Conservation (phyloP, 2,797 vertebrate genomes). For the Tokudaia muenninki region DNA sequence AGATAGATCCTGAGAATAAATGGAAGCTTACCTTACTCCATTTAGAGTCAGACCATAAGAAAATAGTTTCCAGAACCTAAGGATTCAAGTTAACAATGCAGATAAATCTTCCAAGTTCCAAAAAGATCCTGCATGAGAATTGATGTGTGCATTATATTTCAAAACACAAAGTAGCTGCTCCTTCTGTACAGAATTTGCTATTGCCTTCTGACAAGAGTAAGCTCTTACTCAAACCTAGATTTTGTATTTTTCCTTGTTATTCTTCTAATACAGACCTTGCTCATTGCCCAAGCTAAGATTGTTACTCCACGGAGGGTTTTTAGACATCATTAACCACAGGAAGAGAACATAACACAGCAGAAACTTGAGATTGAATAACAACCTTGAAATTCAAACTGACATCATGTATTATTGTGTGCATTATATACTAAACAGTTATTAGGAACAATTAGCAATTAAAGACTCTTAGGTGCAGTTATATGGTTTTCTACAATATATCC, state of each 20-base stretch:
- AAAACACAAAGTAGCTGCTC: neutral
- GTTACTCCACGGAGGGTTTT: slow-evolving; percentile 72
- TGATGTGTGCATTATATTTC: neutral
- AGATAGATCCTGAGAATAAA: neutral
- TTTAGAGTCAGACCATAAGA: slow-evolving; percentile 1
- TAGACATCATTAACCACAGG: slow-evolving; percentile 79
- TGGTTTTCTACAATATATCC: slow-evolving; percentile 72
- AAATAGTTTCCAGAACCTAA: slow-evolving; percentile 3
- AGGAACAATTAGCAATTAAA: slow-evolving; percentile 82
- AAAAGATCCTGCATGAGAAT: neutral
- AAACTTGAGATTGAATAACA: slow-evolving; percentile 77
- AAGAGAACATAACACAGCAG: slow-evolving; percentile 80
- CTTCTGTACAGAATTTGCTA: neutral
- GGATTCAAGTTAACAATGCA: neutral
- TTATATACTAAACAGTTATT: slow-evolving; percentile 74
- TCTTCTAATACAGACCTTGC: slow-evolving; percentile 71
- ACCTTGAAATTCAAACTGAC: slow-evolving; percentile 77
- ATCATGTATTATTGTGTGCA: slow-evolving; percentile 76
- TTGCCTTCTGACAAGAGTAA: neutral
- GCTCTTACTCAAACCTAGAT: slow-evolving; percentile 62
- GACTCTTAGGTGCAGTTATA: slow-evolving; percentile 73
- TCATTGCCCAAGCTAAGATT: slow-evolving; percentile 68
- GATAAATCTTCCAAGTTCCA: neutral
- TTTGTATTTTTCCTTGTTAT: slow-evolving; percentile 73
- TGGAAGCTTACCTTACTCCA: slow-evolving; percentile 38